Conservation (phyloP, 2,797 vertebrate species). For the Tamandua tetradactyla region DNA sequence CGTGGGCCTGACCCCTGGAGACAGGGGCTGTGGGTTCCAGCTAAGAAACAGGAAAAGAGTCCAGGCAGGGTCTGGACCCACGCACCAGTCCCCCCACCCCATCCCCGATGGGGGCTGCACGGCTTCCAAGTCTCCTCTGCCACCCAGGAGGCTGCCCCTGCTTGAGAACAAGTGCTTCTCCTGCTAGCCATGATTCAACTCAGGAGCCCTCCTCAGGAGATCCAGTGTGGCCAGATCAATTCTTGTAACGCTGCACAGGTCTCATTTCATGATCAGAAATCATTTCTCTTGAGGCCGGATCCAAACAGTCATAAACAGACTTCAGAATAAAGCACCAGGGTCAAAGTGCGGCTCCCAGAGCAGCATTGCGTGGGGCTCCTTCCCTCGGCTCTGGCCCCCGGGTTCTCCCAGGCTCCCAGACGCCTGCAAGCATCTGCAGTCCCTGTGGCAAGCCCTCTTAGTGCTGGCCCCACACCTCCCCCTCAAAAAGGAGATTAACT, state of each 20-base stretch:
- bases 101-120: background rate
- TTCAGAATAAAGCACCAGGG: fast-evolving
- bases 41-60: background rate
- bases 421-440: background rate
- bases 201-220: background rate
- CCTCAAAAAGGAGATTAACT: background rate
- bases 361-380: background rate
- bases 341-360: background rate
- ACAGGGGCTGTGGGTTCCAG: background rate
- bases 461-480: background rate
- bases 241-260: background rate
- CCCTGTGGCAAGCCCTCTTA: background rate
- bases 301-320: background rate
- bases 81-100: background rate
- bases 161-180: background rate
- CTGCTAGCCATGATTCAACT: background rate
- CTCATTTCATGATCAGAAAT: background rate
- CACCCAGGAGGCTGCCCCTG: background rate
- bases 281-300: background rate
- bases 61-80: background rate
- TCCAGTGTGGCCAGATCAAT: background rate
- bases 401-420: background rate
- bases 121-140: background rate
- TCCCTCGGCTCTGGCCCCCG: background rate
- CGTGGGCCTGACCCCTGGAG: background rate